A percentile compares a stretch with the other conserved stretches of the same genome.
Evolutionary conservation across 2,797 vertebrate species (phyloP).

Genomic region (Lithobates sylvaticus): DNA sequence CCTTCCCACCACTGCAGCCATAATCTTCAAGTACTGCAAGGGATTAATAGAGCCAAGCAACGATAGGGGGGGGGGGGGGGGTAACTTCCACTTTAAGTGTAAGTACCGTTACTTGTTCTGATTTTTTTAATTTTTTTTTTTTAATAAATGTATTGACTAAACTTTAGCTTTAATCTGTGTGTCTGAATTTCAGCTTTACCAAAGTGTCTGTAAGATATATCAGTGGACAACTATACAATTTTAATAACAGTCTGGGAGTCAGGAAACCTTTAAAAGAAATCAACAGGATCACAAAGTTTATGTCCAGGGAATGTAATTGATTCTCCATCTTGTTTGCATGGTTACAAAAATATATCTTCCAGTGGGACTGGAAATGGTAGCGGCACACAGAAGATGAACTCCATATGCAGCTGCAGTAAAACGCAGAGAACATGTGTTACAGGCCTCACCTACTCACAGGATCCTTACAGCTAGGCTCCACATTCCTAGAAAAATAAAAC

Average conservation of each 20-base stretch:
- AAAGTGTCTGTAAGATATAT: background rate
- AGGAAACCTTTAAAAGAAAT: constrained; percentile 22
- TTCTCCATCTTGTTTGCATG: constrained; percentile 22
- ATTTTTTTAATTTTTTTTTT: too few species aligned
- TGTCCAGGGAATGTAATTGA: constrained; percentile 1
- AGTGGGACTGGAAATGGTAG: background rate
- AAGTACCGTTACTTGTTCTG: too few species aligned
- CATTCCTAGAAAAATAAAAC: constrained; percentile 95
- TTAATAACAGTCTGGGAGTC: constrained; percentile 15
- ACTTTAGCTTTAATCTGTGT: too few species aligned
- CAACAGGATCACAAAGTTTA: background rate
- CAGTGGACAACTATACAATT: constrained; percentile 5
- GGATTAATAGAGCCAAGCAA: too few species aligned
- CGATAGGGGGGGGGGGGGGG: too few species aligned
- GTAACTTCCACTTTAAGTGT: too few species aligned
- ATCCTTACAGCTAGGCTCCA: constrained; percentile 89
- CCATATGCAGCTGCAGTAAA: constrained; percentile 31
- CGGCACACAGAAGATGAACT: background rate
- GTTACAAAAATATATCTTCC: constrained; percentile 17
- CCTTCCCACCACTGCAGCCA: too few species aligned
- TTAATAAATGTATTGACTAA: too few species aligned
- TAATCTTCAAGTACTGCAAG: too few species aligned
- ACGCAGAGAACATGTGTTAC: constrained; percentile 20
- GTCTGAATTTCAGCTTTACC: too few species aligned
- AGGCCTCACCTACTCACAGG: constrained; percentile 74